Evolutionary conservation across 2,888 invertebrate genomes (phyloP).

Genomic region (Heliconius erato): DNA sequence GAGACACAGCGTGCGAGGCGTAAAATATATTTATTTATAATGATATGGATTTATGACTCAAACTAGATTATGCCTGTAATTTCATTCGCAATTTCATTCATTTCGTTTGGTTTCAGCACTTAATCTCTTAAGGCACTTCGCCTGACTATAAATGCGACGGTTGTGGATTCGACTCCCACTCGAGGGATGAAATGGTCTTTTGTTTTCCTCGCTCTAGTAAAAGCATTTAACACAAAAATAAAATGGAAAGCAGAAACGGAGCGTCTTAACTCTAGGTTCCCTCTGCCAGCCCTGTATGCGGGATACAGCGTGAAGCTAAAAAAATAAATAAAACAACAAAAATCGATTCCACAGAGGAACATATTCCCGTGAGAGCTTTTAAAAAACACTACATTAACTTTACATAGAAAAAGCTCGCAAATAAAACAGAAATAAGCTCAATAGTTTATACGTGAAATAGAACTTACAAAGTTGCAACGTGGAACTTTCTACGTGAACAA

Average conservation of each 20-base stretch:
- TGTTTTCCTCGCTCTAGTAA: too few relatives aligned
- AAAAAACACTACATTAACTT: constrained; percentile 27
- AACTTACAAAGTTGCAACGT: constrained; percentile 36
- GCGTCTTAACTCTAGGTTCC: not conserved
- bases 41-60: not conserved
- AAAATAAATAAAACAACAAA: not conserved
- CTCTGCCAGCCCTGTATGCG: not conserved
- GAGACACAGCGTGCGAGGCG: too few relatives aligned
- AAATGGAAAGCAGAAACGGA: not conserved
- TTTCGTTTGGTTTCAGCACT: too few relatives aligned
- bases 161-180: too few relatives aligned
- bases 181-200: too few relatives aligned
- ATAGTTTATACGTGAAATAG: constrained; percentile 35
- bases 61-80: too few relatives aligned
- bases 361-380: constrained; percentile 9
- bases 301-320: not conserved
- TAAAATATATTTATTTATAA: not conserved
- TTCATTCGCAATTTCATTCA: too few relatives aligned
- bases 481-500: constrained; percentile 34
- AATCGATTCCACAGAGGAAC: constrained; percentile 1
- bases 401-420: constrained; percentile 24
- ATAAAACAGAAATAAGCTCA: constrained; percentile 31
- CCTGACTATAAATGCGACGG: too few relatives aligned
- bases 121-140: too few relatives aligned
- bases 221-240: not conserved